Evolutionary conservation across 2,888 invertebrate genomes (phyloP).

Genomic region (Diadegma fenestrale): DNA sequence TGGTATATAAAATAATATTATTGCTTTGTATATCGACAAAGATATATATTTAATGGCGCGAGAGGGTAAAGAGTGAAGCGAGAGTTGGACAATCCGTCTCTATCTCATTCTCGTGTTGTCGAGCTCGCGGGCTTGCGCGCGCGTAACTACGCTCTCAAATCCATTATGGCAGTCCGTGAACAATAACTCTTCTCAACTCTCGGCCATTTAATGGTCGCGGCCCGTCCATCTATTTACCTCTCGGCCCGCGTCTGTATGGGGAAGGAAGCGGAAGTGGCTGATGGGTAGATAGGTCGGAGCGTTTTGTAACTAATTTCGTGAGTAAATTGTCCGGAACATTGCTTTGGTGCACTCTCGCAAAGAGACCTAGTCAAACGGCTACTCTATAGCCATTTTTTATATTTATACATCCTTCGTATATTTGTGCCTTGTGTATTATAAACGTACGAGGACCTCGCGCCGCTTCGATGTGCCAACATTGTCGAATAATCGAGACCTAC

Average conservation of each 20-base stretch:
- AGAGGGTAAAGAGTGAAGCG: slow-evolving; percentile 19
- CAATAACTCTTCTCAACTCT: slow-evolving; percentile 84
- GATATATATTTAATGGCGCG: slow-evolving; percentile 14
- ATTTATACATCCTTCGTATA: background rate
- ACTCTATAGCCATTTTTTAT: slow-evolving; percentile 12
- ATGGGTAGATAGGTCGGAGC: slow-evolving; percentile 84
- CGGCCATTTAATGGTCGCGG: slow-evolving; percentile 81
- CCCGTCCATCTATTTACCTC: slow-evolving; percentile 82
- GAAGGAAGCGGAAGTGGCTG: slow-evolving; percentile 85
- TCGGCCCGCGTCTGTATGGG: slow-evolving; percentile 72
- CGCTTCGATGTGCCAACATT: slow-evolving; percentile 64
- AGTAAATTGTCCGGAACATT: slow-evolving; percentile 85
- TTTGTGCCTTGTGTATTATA: slow-evolving; percentile 29
- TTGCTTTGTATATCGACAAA: slow-evolving; percentile 1
- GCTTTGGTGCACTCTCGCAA: slow-evolving; percentile 79
- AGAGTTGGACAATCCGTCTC: slow-evolving; percentile 42
- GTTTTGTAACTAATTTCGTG: slow-evolving; percentile 85
- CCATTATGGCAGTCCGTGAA: slow-evolving; percentile 82
- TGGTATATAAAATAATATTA: slow-evolving; percentile 7
- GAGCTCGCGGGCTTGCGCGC: slow-evolving; percentile 38
- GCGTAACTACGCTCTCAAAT: slow-evolving; percentile 75
- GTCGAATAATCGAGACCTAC: slow-evolving; percentile 50
- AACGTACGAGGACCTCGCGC: slow-evolving; percentile 41
- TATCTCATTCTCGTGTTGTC: slow-evolving; percentile 44
- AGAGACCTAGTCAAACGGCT: slow-evolving; percentile 50